Conservation (phyloP, 2,888 invertebrate genomes). For the Lasioglossum marginatum region DNA sequence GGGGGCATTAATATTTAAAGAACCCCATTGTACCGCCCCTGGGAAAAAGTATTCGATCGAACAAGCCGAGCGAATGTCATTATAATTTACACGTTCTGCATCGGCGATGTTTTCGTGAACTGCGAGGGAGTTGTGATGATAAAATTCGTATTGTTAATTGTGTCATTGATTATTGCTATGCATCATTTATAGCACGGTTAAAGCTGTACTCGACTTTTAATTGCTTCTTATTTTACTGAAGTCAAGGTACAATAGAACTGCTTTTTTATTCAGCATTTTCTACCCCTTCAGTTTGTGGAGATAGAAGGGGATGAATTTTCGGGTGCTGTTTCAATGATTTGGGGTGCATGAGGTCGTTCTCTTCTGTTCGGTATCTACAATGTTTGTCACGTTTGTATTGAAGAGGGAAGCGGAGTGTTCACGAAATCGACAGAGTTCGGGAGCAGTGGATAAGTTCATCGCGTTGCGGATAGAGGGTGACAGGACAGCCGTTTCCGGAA, state of each 20-base stretch:
- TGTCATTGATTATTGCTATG: background rate
- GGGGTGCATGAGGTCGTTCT: constrained; percentile 22
- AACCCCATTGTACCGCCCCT: background rate
- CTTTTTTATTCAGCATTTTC: background rate
- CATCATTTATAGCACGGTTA: background rate
- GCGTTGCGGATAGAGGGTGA: constrained; percentile 34
- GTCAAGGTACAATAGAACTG: background rate
- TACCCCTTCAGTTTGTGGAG: background rate
- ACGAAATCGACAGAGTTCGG: constrained; percentile 33
- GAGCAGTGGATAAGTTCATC: constrained; percentile 24
- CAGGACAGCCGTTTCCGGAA: constrained; percentile 35
- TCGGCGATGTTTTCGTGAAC: background rate
- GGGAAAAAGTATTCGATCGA: background rate
- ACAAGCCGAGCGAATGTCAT: background rate
- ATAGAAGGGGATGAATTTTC: background rate
- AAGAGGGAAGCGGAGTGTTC: background rate
- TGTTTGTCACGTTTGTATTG: background rate
- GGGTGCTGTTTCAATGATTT: constrained; percentile 34
- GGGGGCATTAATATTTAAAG: background rate
- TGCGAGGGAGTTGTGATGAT: background rate
- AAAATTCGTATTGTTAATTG: background rate
- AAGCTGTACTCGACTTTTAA: background rate
- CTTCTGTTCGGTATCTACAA: background rate
- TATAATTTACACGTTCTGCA: background rate
- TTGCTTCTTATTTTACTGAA: background rate